Percentiles rank a stretch among this genome's conserved stretches.
Conservation (phyloP, 2,113 vertebrate species). For the Heloderma charlesbogerti region DNA sequence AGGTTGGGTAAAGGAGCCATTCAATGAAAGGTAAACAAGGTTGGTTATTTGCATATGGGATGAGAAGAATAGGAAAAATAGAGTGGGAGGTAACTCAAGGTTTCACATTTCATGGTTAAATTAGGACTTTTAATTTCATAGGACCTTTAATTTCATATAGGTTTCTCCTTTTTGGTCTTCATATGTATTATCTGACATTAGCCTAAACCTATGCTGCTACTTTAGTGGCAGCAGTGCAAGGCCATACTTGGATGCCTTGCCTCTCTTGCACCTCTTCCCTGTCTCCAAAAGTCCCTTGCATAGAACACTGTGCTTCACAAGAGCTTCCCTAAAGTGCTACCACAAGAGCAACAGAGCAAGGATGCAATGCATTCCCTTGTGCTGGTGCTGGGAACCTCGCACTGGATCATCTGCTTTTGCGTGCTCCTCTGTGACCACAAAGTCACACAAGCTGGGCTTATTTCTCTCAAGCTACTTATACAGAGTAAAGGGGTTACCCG, state of each 20-base stretch:
- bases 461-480: background rate
- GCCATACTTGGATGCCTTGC: background rate
- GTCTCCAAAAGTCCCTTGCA: background rate
- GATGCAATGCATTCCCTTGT: background rate
- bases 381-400: background rate
- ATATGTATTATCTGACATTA: background rate
- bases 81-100: background rate
- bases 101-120: background rate
- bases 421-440: background rate
- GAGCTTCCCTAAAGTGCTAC: background rate
- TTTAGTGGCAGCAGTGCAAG: background rate
- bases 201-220: background rate
- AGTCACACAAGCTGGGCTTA: rapidly evolving
- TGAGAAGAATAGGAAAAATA: background rate
- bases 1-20: background rate
- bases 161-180: background rate
- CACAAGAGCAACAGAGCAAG: background rate
- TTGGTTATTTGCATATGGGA: background rate
- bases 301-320: background rate
- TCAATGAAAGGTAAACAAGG: too few relatives aligned
- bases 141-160: too few relatives aligned
- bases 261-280: background rate
- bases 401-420: background rate
- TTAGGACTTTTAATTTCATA: background rate
- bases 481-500: constrained; percentile 79